phyloP scores from a whole-genome alignment of 2,888 invertebrate species.

The Sepiola atlantica region DNA sequence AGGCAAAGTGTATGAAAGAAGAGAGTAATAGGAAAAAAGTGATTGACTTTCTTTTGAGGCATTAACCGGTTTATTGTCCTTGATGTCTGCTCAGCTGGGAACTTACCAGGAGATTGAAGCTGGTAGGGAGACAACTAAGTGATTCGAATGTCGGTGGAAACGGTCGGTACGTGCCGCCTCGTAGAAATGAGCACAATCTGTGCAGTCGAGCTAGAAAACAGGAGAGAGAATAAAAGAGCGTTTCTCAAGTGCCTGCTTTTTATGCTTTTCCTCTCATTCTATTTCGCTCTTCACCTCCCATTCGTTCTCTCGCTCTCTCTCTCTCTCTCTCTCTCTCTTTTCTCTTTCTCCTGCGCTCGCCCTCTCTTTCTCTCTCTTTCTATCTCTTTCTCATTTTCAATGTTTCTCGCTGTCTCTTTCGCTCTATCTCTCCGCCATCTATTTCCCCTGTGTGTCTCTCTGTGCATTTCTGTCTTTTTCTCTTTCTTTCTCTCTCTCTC shows the following conservation, averaged over 20 bases:
- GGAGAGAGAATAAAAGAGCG: neutral
- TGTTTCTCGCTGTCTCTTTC: neutral
- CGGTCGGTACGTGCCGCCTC: neutral
- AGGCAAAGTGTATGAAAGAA: neutral
- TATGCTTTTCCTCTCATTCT: neutral
- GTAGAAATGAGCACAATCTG: neutral
- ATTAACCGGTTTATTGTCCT: constrained; percentile 4
- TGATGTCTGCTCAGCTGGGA: constrained; percentile 19
- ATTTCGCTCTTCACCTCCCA: too few species aligned
- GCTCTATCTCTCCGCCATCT: neutral
- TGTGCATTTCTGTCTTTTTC: too few species aligned
- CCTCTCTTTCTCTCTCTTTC: too few species aligned
- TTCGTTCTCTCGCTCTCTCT: too few species aligned
- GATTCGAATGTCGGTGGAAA: neutral
- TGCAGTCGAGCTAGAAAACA: neutral
- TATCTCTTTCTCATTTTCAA: neutral
- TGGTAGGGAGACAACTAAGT: neutral
- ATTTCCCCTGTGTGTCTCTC: too few species aligned
- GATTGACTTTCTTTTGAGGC: neutral
- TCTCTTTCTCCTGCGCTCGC: too few species aligned
- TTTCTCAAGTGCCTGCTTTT: neutral
- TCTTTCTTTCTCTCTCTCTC: too few species aligned
- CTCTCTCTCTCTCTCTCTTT: too few species aligned
- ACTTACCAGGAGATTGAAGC: neutral
- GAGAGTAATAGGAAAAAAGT: too few species aligned